Conservation (phyloP, 1,140 invertebrate genomes). For the Lasaia peninsularis region DNA sequence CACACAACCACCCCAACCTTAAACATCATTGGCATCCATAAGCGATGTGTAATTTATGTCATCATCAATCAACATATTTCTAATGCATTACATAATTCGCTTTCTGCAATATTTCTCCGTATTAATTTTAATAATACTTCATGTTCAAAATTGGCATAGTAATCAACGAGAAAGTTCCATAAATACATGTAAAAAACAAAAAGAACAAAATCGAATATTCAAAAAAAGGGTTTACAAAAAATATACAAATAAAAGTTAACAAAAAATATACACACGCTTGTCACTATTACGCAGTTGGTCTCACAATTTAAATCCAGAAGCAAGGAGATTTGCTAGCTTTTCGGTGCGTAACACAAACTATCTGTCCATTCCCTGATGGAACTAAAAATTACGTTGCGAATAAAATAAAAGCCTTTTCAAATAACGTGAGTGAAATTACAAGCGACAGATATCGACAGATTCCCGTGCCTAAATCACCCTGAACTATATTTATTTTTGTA, state of each 20-base stretch:
- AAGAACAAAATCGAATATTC: no score
- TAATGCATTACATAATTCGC: no score
- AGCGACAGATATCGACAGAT: slow-evolving; percentile 10
- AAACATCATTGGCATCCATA: no score
- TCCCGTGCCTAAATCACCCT: slow-evolving; percentile 1
- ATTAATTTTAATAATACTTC: no score
- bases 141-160: no score
- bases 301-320: slow-evolving; percentile 9
- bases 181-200: no score
- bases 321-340: slow-evolving; percentile 10
- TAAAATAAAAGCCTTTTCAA: slow-evolving; percentile 13
- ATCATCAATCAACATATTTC: no score
- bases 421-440: slow-evolving; percentile 12
- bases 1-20: no score
- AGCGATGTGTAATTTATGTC: no score
- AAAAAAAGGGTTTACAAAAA: background rate
- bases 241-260: background rate
- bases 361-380: slow-evolving; percentile 12
- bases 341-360: slow-evolving; percentile 7
- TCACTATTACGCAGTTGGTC: background rate
- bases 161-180: no score
- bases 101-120: no score
- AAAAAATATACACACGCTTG: background rate
- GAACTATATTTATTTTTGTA: slow-evolving; percentile 3
- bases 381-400: slow-evolving; percentile 11